Evolutionary conservation across 2,797 vertebrate genomes (phyloP).

Genomic region (Crax fasciolata): DNA sequence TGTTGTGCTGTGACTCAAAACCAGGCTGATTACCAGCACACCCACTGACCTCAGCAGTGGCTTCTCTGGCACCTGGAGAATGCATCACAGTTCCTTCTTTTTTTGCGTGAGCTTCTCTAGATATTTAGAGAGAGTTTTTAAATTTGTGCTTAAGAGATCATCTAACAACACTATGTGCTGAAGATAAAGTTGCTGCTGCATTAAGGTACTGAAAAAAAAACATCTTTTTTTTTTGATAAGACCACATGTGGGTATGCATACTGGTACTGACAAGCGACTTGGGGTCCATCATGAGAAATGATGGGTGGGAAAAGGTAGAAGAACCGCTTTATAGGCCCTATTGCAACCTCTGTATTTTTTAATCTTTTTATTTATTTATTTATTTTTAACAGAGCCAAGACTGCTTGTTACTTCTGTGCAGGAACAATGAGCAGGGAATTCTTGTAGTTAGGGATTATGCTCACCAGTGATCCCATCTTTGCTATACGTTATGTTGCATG

Average conservation of each 20-base stretch:
- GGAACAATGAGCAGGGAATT: neutral
- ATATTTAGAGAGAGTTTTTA: neutral
- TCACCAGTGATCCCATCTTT: neutral
- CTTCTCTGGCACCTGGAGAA: neutral
- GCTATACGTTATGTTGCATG: neutral
- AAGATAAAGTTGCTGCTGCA: neutral
- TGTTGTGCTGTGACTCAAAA: neutral
- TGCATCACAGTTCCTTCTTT: neutral
- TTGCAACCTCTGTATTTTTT: neutral
- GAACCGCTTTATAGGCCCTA: neutral
- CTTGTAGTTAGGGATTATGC: neutral
- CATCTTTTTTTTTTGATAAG: neutral
- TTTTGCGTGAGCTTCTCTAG: neutral
- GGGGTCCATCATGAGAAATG: neutral
- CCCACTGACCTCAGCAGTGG: neutral
- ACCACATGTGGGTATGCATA: neutral
- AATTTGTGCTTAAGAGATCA: neutral
- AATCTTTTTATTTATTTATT: no score
- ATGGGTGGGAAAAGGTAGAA: neutral
- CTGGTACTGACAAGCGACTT: neutral
- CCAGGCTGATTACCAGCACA: neutral
- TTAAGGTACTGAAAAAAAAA: neutral
- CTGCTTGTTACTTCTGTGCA: neutral
- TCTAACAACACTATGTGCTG: neutral
- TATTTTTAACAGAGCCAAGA: neutral